These are phyloP conservation scores for Protomyctophum bolini DNA, from an alignment of 2,113 vertebrate species.

Conservation along the genomic window DNA sequence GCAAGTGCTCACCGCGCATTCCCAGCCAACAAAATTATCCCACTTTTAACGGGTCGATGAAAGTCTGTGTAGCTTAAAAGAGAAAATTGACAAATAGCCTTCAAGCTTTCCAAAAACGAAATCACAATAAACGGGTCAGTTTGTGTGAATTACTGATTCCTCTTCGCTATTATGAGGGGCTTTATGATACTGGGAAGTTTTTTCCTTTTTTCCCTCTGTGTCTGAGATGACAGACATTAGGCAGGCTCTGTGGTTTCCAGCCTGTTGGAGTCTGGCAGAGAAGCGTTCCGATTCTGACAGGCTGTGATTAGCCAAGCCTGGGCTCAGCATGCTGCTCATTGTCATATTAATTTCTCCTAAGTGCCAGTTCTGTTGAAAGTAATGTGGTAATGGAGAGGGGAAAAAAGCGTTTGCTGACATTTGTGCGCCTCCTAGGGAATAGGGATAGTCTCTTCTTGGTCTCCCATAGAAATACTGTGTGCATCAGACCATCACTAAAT, in stretches of 20 bases:
- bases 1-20: constrained; percentile 27
- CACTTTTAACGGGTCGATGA: constrained; percentile 57
- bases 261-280: constrained; percentile 9
- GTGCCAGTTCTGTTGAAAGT: constrained; percentile 36
- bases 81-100: constrained; percentile 10
- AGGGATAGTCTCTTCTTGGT: too few relatives aligned
- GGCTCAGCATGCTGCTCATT: constrained; percentile 26
- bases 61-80: background rate
- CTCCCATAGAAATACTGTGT: too few relatives aligned
- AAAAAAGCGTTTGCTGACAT: background rate
- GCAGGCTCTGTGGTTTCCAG: constrained; percentile 12
- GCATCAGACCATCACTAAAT: too few relatives aligned
- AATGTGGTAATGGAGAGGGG: constrained; percentile 18
- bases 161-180: constrained; percentile 3
- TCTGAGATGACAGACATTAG: constrained; percentile 20
- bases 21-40: constrained; percentile 37
- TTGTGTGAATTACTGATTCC: background rate
- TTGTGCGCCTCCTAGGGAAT: too few relatives aligned
- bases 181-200: constrained; percentile 19
- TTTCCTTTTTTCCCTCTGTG: constrained; percentile 1
- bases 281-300: constrained; percentile 27
- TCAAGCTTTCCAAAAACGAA: background rate
- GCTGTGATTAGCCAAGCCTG: constrained; percentile 37
- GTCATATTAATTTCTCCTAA: constrained; percentile 25
- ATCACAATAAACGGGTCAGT: background rate